Base-by-base conservation (phyloP, 1,140 invertebrate species). In the Fopius arisanus region DNA sequence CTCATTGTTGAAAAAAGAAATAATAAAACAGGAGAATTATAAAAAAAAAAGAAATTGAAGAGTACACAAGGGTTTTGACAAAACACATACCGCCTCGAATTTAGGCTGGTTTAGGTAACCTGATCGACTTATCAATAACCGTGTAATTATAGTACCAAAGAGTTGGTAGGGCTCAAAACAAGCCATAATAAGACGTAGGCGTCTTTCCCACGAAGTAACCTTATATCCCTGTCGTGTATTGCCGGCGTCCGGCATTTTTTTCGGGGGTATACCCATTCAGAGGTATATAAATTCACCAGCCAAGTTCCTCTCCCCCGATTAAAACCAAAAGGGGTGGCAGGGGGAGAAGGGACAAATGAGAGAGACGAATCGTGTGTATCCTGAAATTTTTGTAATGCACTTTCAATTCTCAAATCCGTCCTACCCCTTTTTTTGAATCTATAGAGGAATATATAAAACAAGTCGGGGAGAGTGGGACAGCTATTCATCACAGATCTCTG, bases 51-150 rank as follows among this genome's bases (percentile, higher is more conserved):
- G n/a, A 69, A 43, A 33, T 26, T 12, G 59, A 16, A 73, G 63
- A 37, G 68, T 43, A 37, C 26, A 19, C 23, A 48, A 10, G 33
- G 37, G 65, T 59, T 40, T 37, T 9, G 12, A 31, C 31, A 33
- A 59, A 26, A 70, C 69, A 65, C 62, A 65, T 2, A 65, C 62
- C 62, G 62, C 62, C 62, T 33, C 3, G 28, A 29, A 31, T 65
- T 65, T 31, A 12, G 28, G n/a, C 28, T 65, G 28, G 40, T 54
- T 54, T 54, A 23, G 80, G 87, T 86, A 88, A 88, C 86, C 81
- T 82, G 86, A 87, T 88, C 86, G 81, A 88, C 85, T 88, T 87
- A 88, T 88, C 87, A 88, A 88, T 88, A 87, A 87, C 81, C 85
- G 82, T 82, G 84, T 87, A 88, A 88, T 88, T 88, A 88, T 84